Evolutionary conservation across 2,113 vertebrate species (phyloP).

Genomic region (Romanogobio albipinnatus): DNA sequence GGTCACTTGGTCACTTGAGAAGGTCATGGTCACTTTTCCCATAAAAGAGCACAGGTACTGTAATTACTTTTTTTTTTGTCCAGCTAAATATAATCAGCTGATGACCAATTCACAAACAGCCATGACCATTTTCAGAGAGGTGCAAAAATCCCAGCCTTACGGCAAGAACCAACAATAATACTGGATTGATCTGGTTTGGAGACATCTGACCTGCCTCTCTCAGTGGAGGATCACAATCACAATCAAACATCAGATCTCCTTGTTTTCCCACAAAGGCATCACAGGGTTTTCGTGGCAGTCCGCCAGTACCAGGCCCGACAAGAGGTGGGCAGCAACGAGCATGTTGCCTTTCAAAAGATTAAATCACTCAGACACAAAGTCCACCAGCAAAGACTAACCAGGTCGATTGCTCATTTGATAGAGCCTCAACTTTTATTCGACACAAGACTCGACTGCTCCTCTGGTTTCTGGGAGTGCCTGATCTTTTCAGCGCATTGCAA

Average conservation of each 20-base stretch:
- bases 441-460: background rate
- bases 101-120: constrained; percentile 13
- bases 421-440: background rate
- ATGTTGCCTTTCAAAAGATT: constrained; percentile 25
- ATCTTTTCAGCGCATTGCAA: constrained; percentile 23
- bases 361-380: constrained; percentile 35
- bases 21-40: background rate
- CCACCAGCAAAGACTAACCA: background rate
- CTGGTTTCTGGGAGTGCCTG: constrained; percentile 13
- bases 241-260: constrained; percentile 8
- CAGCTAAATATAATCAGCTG: constrained; percentile 2
- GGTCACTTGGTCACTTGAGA: constrained; percentile 23
- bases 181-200: background rate
- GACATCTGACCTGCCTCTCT: background rate
- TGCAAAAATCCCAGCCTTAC: background rate
- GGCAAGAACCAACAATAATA: background rate
- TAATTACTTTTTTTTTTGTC: background rate
- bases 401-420: background rate
- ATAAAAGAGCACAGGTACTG: constrained; percentile 25
- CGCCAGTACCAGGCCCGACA: constrained; percentile 26
- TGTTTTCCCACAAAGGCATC: constrained; percentile 27
- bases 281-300: constrained; percentile 42
- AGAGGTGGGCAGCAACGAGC: background rate
- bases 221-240: background rate
- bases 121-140: constrained; percentile 25